phyloP scores from a whole-genome alignment of 2,113 vertebrate genomes.

The Synodontis membranacea region DNA sequence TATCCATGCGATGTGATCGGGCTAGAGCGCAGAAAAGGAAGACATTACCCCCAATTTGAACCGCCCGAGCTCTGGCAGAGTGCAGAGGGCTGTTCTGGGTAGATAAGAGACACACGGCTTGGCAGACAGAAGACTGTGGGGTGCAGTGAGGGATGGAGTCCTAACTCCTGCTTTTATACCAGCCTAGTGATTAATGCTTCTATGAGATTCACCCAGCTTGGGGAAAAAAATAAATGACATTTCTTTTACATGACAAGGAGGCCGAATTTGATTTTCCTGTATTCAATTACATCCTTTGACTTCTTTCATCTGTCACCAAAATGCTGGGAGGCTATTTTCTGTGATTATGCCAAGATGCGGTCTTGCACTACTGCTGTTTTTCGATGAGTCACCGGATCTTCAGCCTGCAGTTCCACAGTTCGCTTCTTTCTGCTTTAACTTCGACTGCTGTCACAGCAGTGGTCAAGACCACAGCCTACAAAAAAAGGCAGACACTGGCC shows the following conservation, averaged over 20 bases:
- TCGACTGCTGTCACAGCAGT: not conserved
- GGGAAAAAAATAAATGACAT: constrained; percentile 19
- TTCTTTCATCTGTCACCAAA: constrained; percentile 43
- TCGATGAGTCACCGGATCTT: constrained; percentile 32
- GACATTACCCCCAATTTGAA: constrained; percentile 65
- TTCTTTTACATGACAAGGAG: constrained; percentile 34
- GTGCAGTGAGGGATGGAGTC: constrained; percentile 38
- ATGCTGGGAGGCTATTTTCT: constrained; percentile 25
- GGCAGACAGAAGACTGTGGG: constrained; percentile 40
- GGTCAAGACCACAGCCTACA: not conserved
- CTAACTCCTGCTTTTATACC: constrained; percentile 50
- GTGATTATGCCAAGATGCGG: constrained; percentile 26
- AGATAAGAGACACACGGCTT: constrained; percentile 58
- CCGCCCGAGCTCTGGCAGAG: constrained; percentile 59
- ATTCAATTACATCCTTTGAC: constrained; percentile 39
- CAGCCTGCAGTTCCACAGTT: constrained; percentile 14
- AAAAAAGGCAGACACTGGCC: not conserved
- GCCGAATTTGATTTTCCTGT: constrained; percentile 33
- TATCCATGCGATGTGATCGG: constrained; percentile 65
- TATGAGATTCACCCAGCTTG: constrained; percentile 41
- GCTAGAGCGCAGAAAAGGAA: constrained; percentile 58
- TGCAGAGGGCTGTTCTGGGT: constrained; percentile 57
- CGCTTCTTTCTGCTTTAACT: constrained; percentile 6
- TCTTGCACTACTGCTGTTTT: constrained; percentile 28
- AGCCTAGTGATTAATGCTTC: constrained; percentile 51